Conservation (phyloP, 2,888 invertebrate species). For the Idaea biselata region DNA sequence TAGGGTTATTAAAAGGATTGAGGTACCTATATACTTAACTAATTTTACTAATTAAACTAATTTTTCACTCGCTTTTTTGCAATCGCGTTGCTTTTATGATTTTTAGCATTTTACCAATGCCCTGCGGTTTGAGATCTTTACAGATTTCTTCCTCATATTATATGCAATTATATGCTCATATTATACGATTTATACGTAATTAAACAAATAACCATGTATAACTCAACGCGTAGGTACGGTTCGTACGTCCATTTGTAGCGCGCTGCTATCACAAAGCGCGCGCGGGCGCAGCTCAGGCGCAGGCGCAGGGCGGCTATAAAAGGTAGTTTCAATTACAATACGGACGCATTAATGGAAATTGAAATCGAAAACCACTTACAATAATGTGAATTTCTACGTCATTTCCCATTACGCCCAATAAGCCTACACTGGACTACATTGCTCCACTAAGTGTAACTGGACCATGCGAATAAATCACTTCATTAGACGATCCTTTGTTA, state of each 20-base stretch:
- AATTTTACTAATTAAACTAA: too few relatives aligned
- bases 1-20: too few relatives aligned
- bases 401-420: background rate
- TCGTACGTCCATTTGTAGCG: background rate
- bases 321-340: background rate
- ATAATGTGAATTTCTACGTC: background rate
- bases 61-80: too few relatives aligned
- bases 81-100: too few relatives aligned
- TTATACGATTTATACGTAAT: background rate
- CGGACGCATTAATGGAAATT: background rate
- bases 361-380: background rate
- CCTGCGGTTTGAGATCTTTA: too few relatives aligned
- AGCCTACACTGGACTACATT: background rate
- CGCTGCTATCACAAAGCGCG: background rate
- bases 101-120: too few relatives aligned
- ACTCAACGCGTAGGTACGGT: background rate
- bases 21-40: too few relatives aligned
- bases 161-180: background rate
- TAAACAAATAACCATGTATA: background rate
- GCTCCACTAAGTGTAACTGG: too few relatives aligned
- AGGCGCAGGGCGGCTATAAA: background rate
- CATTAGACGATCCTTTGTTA: too few relatives aligned
- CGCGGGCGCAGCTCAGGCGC: background rate
- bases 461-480: too few relatives aligned
- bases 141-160: too few relatives aligned